Base-by-base conservation (phyloP, 2,797 vertebrate genomes). In the Chelon auratus region DNA sequence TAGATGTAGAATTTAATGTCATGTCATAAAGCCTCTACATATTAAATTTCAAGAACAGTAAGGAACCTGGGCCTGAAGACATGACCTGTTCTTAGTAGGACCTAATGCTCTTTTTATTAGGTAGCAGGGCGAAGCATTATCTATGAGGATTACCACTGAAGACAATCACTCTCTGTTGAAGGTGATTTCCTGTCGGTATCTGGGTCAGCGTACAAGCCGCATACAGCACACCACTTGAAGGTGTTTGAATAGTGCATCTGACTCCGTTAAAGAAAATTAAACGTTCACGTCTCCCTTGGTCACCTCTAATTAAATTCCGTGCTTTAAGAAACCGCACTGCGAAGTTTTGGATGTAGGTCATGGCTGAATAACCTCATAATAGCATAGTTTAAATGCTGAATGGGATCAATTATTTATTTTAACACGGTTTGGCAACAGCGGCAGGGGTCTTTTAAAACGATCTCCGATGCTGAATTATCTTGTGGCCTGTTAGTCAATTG, bases 51-150 rank as follows among this genome's bases (percentile, higher is more conserved):
- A 80, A 84, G 68, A 87, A 71, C 63, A 68, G 76, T 83, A 85
- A 62, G 50, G 48, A 14, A 67, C 65, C 67, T 39, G 43, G 75
- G 83, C 82, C 83, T 78, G 50, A 52, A 80, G 84, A 75, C 70
- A 77, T 73, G 62, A 70, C 37, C 53, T 81, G 75, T 62, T 69
- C 72, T 75, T 78, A 85, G 61, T 77, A 87, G 78, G 57, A 82
- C 64, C 64, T 91, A 93, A 92, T 89, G 26, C 91, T 88, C 53
- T 82, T 87, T 92, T 93, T 92, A 93, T 93, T 88, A 91, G 61
- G 55, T 75, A 68, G 70, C 8, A 61, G 66, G 61, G 71, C 26
- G 36, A 40, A 45, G 75, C 26, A 75, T 84, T 74, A 68, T 76
- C 55, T 68, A 26, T 61, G 42, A 45, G 58, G 60, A 59, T 48